Evolutionary conservation across 2,797 vertebrate species (phyloP).

Genomic region (Epinephelus malabaricus): DNA sequence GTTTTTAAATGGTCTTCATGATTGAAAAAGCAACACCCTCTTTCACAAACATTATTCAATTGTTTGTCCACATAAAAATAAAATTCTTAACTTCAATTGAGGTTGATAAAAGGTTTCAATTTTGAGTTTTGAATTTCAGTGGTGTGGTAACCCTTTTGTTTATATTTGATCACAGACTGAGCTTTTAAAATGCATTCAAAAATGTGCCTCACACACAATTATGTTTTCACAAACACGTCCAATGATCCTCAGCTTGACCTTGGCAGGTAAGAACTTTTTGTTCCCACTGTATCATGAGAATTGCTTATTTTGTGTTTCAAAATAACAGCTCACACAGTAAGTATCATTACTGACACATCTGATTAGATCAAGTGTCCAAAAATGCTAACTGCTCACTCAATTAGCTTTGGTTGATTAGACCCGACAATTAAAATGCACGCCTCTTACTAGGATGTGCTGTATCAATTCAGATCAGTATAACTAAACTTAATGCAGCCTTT

Average conservation of each 20-base stretch:
- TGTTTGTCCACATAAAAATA: not conserved
- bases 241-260: not conserved
- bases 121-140: not conserved
- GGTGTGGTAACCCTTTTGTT: too few species aligned
- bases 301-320: not conserved
- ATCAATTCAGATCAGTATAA: not conserved
- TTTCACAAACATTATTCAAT: not conserved
- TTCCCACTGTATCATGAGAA: not conserved
- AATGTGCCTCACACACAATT: too few species aligned
- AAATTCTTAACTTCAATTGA: not conserved
- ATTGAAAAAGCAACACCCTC: not conserved
- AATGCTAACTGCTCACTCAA: not conserved
- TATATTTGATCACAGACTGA: not conserved
- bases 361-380: not conserved
- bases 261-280: slow-evolving; percentile 1
- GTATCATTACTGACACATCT: not conserved
- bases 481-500: not conserved
- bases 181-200: not conserved
- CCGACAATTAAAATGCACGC: not conserved
- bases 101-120: not conserved
- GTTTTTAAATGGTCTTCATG: not conserved
- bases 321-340: not conserved
- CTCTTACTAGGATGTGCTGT: not conserved
- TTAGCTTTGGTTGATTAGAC: not conserved
- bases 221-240: not conserved